A percentile compares a stretch with the other conserved stretches of the same genome.
Conservation (phyloP, 92 coral and sea anemone genomes). For the Palythoa heliodiscus region DNA sequence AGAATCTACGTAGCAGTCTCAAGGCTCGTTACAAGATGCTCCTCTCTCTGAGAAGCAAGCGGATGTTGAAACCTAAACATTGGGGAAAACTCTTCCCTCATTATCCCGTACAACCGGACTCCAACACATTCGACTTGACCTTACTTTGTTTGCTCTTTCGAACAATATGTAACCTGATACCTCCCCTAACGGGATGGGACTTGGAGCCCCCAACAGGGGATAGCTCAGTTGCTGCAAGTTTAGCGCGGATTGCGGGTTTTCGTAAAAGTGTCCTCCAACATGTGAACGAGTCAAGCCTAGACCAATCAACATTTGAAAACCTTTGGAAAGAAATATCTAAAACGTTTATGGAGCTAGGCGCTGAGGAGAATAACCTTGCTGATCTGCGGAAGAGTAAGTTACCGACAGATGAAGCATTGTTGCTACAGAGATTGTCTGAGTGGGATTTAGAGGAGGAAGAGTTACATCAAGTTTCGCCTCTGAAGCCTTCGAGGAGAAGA, state of each 20-base stretch:
- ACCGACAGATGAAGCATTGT: background rate
- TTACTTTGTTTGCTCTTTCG: conserved; percentile 29
- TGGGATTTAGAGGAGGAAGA: conserved; percentile 34
- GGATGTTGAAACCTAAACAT: conserved; percentile 10
- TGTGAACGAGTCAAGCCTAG: conserved; percentile 3
- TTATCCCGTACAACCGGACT: conserved; percentile 35
- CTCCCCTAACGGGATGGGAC: conserved; percentile 34
- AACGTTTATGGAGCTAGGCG: conserved; percentile 20
- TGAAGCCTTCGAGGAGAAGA: conserved; percentile 2
- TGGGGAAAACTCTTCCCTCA: conserved; percentile 39
- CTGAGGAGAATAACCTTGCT: conserved; percentile 17
- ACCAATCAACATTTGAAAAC: conserved; percentile 9
- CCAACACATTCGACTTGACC: conserved; percentile 19
- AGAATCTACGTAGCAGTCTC: conserved; percentile 12
- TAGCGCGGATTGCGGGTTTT: conserved; percentile 1
- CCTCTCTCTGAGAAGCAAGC: conserved; percentile 25
- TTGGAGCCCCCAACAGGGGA: conserved; percentile 4
- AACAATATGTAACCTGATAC: conserved; percentile 28
- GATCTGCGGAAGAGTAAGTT: background rate
- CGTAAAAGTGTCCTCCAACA: conserved; percentile 22
- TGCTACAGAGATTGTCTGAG: conserved; percentile 18
- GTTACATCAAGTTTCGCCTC: background rate
- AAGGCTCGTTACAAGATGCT: conserved; percentile 34
- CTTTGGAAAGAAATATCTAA: conserved; percentile 27
- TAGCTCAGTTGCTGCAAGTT: conserved; percentile 29